These are phyloP conservation scores for Choristoneura fumiferana DNA, from an alignment of 1,140 invertebrate genomes.

Conservation along the genomic window DNA sequence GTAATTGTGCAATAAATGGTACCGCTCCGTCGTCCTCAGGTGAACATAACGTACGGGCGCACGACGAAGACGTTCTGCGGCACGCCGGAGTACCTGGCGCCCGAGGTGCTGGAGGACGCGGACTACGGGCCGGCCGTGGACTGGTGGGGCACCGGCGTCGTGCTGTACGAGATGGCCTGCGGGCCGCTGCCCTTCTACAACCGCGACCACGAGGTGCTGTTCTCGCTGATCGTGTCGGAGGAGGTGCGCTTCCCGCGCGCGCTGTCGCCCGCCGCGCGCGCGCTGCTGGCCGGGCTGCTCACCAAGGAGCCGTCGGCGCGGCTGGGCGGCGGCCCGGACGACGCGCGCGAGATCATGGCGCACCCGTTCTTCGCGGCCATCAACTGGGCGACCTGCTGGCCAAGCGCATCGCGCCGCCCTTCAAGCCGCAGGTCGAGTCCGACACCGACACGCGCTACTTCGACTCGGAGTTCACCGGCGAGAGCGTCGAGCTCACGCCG, in stretches of 20 bases:
- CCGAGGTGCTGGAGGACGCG: slow-evolving; percentile 98
- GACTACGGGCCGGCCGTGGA: slow-evolving; percentile 98
- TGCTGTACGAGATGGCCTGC: slow-evolving; percentile 98
- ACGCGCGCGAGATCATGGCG: slow-evolving; percentile 94
- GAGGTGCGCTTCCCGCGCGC: slow-evolving; percentile 94
- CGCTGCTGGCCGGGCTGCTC: slow-evolving; percentile 91
- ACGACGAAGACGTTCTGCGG: slow-evolving; percentile 99
- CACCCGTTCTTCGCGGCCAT: slow-evolving; percentile 95
- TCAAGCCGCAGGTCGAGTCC: slow-evolving; percentile 83
- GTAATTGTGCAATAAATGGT: background rate
- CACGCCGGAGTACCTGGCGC: slow-evolving; percentile 99
- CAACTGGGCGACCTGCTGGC: slow-evolving; percentile 93
- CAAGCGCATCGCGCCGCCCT: slow-evolving; percentile 82
- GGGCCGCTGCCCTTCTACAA: slow-evolving; percentile 99
- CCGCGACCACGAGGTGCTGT: slow-evolving; percentile 96
- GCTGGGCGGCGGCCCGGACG: slow-evolving; percentile 95
- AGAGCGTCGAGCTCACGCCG: slow-evolving; percentile 96
- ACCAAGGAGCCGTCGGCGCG: slow-evolving; percentile 94
- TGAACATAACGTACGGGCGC: slow-evolving; percentile 93
- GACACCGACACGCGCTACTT: slow-evolving; percentile 99
- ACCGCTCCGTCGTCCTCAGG: slow-evolving; percentile 23
- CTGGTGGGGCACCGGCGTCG: slow-evolving; percentile 98
- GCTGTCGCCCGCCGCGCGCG: slow-evolving; percentile 92
- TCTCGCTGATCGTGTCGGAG: slow-evolving; percentile 94
- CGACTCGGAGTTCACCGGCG: slow-evolving; percentile 98